Base-by-base conservation (phyloP, 1,140 invertebrate genomes). In the Leptinotarsa texana region DNA sequence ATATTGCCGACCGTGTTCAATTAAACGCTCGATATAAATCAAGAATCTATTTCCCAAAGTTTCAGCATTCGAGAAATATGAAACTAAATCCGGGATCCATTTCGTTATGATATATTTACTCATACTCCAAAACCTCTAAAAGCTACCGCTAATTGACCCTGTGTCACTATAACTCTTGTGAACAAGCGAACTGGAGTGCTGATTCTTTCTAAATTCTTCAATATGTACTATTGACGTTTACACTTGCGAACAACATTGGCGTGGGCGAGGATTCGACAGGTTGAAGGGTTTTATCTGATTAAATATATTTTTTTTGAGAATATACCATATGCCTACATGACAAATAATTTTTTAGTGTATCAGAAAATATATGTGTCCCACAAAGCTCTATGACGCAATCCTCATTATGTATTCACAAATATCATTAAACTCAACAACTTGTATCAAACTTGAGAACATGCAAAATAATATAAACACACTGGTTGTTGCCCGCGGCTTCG, bases 111-210 rank as follows among this genome's bases (percentile, higher is more conserved):
- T n/a, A 57, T 57, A 17, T 57, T 24, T 24, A 67, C 24, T 22
- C 65, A 65, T 42, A 67, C 15, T 42, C 65, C 65, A 17, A 13
- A 65, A 65, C 21, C 63, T 27, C 63, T 65, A 21, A 67, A 67
- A 67, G 51, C 18, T 8, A 67, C 65, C 24, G 18, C 65, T 67
- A 67, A 67, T 67, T 67, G 65, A 18, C 24, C 24, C 65, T 42
- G 18, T 24, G 65, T 42, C 65, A 24, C 65, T 15, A 24, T 42
- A 17, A 17, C 8, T 65, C 18, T 17, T 42, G 65, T 67, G 24
- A 67, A 42, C 65, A 67, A 67, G 22, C 65, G 51, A 57, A 17
- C 3, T 15, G 4, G 15, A 5, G 51, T 57, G 51, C 51, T 57
- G 51, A 57, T 57, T 42, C 65, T 27, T 27, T 24, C 63, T 24